A percentile compares a stretch with the other conserved stretches of the same genome.
These are phyloP conservation scores for Caenorhabditis virilis DNA, from an alignment of 2,888 invertebrate genomes.

Conservation along the genomic window DNA sequence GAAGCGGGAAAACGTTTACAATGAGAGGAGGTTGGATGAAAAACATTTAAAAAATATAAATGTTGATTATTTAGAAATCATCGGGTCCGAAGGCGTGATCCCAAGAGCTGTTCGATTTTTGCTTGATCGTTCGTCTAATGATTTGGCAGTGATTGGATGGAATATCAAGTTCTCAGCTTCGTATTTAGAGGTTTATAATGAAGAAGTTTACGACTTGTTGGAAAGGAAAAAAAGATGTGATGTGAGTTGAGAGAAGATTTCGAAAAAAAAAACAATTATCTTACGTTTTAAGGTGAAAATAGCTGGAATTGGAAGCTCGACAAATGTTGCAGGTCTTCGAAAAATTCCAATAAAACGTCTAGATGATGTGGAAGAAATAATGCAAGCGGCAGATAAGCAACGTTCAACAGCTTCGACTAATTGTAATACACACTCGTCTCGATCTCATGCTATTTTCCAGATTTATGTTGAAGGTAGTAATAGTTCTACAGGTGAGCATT, in stretches of 20 bases:
- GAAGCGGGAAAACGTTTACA: constrained; percentile 56
- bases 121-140: constrained; percentile 20
- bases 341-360: constrained; percentile 8
- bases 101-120: constrained; percentile 42
- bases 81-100: constrained; percentile 37
- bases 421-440: constrained; percentile 75
- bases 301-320: neutral
- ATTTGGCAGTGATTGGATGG: constrained; percentile 40
- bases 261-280: too few relatives aligned
- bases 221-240: constrained; percentile 59
- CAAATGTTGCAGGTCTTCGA: constrained; percentile 5
- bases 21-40: constrained; percentile 44
- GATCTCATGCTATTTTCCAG: constrained; percentile 70
- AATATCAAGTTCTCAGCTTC: constrained; percentile 75
- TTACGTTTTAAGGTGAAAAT: constrained; percentile 17
- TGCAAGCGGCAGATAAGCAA: constrained; percentile 81
- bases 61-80: neutral
- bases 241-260: constrained; percentile 9
- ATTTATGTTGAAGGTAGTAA: constrained; percentile 65
- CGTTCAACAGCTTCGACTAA: constrained; percentile 81
- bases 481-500: neutral
- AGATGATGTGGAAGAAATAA: constrained; percentile 74
- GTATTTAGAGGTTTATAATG: constrained; percentile 85
- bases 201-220: constrained; percentile 80
- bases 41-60: neutral